phyloP scores from a whole-genome alignment of 1,140 invertebrate genomes.

The Caenorhabditis latens region DNA sequence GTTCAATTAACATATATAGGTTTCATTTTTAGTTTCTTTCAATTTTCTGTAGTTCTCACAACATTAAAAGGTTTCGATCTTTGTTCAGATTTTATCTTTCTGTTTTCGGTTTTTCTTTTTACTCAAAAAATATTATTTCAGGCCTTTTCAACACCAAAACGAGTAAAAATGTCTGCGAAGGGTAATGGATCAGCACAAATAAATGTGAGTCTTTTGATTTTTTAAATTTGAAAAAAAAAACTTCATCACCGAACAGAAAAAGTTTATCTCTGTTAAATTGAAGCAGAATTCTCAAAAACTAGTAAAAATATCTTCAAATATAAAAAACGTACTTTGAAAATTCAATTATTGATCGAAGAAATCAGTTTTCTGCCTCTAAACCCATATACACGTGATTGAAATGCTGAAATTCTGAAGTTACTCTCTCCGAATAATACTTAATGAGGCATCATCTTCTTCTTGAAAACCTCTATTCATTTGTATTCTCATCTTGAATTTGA shows the following conservation, averaged over 20 bases:
- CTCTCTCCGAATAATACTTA: too few species aligned
- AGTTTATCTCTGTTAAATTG: neutral
- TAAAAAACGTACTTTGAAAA: neutral
- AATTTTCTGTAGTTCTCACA: too few species aligned
- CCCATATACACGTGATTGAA: too few species aligned
- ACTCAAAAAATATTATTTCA: neutral
- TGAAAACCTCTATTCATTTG: too few species aligned
- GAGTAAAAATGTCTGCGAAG: conserved; percentile 37
- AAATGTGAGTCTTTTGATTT: conserved; percentile 8
- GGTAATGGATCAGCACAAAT: conserved; percentile 27
- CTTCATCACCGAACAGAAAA: neutral
- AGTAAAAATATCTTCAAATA: neutral
- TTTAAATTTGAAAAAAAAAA: conserved; percentile 6
- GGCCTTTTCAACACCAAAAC: conserved; percentile 23
- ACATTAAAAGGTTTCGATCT: neutral
- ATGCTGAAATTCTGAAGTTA: too few species aligned
- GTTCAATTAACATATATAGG: too few species aligned
- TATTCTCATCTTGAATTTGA: too few species aligned
- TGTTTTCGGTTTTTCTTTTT: neutral
- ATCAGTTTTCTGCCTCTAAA: too few species aligned
- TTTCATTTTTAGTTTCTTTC: too few species aligned
- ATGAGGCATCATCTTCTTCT: too few species aligned
- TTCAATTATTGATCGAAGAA: too few species aligned
- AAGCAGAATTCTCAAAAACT: neutral
- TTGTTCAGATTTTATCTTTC: neutral